Evolutionary conservation across 2,888 invertebrate species (phyloP).

Genomic region (Marasmarcha lunaedactyla): DNA sequence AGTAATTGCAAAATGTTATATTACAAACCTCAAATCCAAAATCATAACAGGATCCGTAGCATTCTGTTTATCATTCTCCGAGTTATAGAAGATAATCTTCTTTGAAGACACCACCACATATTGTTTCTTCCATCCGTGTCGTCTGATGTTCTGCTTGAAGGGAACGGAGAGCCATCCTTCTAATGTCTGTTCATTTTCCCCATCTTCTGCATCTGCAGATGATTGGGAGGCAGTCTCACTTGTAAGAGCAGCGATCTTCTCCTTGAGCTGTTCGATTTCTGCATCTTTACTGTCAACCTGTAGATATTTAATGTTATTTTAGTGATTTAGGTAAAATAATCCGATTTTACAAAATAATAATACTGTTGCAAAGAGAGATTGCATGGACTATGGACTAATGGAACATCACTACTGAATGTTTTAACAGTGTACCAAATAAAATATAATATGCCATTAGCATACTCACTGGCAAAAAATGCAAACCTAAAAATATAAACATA

Average conservation of each 20-base stretch:
- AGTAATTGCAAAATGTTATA: not conserved
- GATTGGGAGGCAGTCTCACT: conserved; percentile 93
- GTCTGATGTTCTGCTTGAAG: conserved; percentile 93
- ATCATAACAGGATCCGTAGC: conserved; percentile 95
- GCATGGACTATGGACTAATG: too few species aligned
- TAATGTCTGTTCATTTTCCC: conserved; percentile 82
- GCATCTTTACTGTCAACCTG: conserved; percentile 93
- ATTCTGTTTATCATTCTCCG: conserved; percentile 93
- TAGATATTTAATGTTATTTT: too few species aligned
- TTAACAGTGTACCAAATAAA: too few species aligned
- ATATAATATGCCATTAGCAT: too few species aligned
- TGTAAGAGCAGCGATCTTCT: conserved; percentile 82
- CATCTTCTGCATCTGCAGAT: conserved; percentile 88
- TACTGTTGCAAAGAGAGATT: too few species aligned
- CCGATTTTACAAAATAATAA: too few species aligned
- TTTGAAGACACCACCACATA: conserved; percentile 96
- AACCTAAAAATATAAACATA: too few species aligned
- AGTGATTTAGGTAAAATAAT: not conserved
- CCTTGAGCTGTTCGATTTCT: conserved; percentile 92
- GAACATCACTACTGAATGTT: too few species aligned
- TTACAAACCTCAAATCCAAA: conserved; percentile 88
- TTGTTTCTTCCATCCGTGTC: conserved; percentile 97
- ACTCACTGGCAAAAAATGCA: too few species aligned
- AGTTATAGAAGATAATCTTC: conserved; percentile 97
- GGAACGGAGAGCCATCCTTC: conserved; percentile 98